A percentile compares a stretch with the other conserved stretches of the same genome.
Conservation (phyloP, 2,113 vertebrate species). For the Apteryx mantelli region DNA sequence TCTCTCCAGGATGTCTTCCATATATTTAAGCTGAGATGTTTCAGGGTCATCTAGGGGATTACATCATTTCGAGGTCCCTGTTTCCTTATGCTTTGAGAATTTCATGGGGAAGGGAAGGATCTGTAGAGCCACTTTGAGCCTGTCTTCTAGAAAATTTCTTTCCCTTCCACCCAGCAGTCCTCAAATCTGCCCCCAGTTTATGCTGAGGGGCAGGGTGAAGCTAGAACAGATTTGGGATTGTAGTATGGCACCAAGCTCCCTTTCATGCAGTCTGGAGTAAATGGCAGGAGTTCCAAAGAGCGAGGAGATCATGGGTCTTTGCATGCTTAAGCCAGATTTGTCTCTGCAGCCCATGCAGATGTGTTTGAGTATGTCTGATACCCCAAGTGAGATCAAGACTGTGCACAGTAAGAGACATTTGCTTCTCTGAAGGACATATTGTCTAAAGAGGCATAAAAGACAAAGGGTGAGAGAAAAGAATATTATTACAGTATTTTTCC, state of each 20-base stretch:
- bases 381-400: not conserved
- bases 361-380: not conserved
- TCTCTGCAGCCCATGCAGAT: not conserved
- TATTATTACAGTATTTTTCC: not conserved
- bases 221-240: not conserved
- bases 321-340: not conserved
- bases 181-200: not conserved
- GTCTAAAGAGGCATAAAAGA: not conserved
- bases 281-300: not conserved
- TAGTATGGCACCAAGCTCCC: not conserved
- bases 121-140: not conserved
- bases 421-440: not conserved
- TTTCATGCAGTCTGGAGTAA: not conserved
- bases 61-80: not conserved
- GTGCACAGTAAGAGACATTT: not conserved
- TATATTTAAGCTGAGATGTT: not conserved
- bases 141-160: not conserved
- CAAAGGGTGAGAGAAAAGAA: not conserved
- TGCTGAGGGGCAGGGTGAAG: not conserved
- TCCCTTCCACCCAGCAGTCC: not conserved
- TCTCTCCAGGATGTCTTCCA: not conserved
- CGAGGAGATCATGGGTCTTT: not conserved
- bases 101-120: not conserved
- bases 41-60: not conserved
- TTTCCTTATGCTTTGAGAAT: not conserved